These are phyloP conservation scores for Pogoniulus pusillus DNA, from an alignment of 2,797 vertebrate genomes.

Conservation along the genomic window DNA sequence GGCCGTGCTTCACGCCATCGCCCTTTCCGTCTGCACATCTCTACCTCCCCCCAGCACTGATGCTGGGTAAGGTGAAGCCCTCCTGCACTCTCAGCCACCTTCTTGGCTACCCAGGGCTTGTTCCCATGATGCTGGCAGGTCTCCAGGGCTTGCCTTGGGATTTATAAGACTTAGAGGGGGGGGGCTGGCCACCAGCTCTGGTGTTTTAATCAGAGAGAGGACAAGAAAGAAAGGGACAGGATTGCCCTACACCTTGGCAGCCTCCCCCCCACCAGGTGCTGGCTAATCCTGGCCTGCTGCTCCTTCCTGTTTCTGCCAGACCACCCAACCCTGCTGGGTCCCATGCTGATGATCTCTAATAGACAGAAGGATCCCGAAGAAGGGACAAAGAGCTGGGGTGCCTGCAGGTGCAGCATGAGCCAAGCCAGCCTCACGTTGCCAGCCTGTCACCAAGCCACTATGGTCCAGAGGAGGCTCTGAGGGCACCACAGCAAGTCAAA, in stretches of 20 bases:
- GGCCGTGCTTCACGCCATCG: not conserved
- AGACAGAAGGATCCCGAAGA: not conserved
- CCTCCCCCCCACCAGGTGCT: not conserved
- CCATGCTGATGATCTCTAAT: not conserved
- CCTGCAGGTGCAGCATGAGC: not conserved
- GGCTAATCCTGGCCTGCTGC: not conserved
- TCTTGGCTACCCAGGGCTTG: not conserved
- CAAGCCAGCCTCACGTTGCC: not conserved
- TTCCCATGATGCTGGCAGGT: not conserved
- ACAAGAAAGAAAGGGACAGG: slow-evolving; percentile 10
- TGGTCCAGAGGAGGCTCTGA: not conserved
- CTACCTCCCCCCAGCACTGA: rapidly evolving
- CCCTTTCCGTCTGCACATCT: not conserved
- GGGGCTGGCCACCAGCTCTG: not conserved
- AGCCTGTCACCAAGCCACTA: rapidly evolving
- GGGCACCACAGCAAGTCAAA: not conserved
- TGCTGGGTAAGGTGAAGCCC: not conserved
- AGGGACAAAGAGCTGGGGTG: not conserved
- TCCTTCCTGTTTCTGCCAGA: not conserved
- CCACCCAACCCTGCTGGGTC: not conserved
- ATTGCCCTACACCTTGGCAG: not conserved
- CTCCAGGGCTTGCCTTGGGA: not conserved
- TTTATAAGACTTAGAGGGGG: not conserved
- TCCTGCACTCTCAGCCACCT: not conserved
- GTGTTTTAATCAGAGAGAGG: not conserved